Conservation (phyloP, 2,113 vertebrate species). For the Poeciliopsis retropinna region DNA sequence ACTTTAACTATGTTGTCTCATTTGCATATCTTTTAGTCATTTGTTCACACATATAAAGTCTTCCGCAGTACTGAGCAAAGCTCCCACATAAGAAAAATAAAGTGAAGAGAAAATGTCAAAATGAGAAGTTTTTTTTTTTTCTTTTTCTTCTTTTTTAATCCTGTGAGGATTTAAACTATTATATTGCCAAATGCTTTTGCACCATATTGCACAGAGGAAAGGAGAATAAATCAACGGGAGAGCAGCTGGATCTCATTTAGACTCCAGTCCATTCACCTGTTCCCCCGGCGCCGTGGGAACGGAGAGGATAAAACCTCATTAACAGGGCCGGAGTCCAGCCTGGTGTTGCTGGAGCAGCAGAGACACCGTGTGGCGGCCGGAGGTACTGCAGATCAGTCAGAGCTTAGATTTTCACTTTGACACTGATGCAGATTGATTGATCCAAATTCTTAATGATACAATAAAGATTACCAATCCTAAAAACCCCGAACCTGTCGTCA, state of each 20-base stretch:
- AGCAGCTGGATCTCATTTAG: conserved; percentile 23
- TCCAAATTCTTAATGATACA: conserved; percentile 3
- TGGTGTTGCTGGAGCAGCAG: conserved; percentile 63
- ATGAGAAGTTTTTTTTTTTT: no score
- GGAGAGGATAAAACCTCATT: conserved; percentile 17
- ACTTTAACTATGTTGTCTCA: neutral
- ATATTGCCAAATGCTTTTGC: neutral
- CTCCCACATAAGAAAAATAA: neutral
- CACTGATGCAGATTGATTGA: conserved; percentile 4
- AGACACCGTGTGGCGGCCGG: conserved; percentile 51
- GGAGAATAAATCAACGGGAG: conserved; percentile 19
- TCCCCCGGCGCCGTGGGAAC: conserved; percentile 2
- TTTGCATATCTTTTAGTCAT: neutral
- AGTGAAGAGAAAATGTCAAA: no score
- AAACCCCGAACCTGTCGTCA: neutral
- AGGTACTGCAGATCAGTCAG: conserved; percentile 30
- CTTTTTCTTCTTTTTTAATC: no score
- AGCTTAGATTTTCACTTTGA: neutral
- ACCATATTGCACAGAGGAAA: conserved; percentile 3
- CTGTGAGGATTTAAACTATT: neutral
- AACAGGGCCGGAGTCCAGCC: neutral
- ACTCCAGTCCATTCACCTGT: conserved; percentile 34
- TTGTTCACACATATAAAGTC: no score
- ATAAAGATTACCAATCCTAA: neutral
- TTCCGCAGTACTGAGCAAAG: neutral